Percentiles rank a stretch among this genome's conserved stretches.
Evolutionary conservation across 1,140 invertebrate species (phyloP).

Genomic region (Apocrypta bakeri): DNA sequence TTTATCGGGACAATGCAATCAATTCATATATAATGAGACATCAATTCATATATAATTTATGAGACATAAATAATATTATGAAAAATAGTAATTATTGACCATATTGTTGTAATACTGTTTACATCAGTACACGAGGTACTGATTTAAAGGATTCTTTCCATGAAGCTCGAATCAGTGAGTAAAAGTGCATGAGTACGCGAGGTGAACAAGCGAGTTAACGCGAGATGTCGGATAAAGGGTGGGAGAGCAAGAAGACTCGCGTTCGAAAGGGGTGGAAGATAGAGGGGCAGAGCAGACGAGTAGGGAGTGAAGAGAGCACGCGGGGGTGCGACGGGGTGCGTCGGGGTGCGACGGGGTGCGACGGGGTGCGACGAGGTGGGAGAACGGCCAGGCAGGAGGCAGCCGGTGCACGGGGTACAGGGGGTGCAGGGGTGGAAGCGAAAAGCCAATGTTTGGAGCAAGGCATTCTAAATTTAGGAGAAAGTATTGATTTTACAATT

Average conservation of each 20-base stretch:
- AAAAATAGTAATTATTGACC: no score
- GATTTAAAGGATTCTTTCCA: no score
- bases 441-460: constrained; percentile 55
- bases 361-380: neutral
- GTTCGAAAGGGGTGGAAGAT: neutral
- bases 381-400: neutral
- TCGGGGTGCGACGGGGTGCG: neutral
- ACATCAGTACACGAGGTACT: no score
- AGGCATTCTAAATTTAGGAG: constrained; percentile 71
- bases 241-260: neutral
- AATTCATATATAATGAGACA: no score
- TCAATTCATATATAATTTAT: no score
- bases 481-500: constrained; percentile 75
- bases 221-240: neutral
- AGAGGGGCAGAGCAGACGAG: neutral
- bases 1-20: no score
- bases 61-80: no score
- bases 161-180: no score
- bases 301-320: neutral
- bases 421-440: neutral
- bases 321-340: neutral
- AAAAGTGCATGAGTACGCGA: neutral
- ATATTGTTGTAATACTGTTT: no score
- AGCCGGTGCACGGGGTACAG: neutral
- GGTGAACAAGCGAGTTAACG: neutral